Conservation (phyloP, 2,888 invertebrate species). For the Itoplectis maculator region DNA sequence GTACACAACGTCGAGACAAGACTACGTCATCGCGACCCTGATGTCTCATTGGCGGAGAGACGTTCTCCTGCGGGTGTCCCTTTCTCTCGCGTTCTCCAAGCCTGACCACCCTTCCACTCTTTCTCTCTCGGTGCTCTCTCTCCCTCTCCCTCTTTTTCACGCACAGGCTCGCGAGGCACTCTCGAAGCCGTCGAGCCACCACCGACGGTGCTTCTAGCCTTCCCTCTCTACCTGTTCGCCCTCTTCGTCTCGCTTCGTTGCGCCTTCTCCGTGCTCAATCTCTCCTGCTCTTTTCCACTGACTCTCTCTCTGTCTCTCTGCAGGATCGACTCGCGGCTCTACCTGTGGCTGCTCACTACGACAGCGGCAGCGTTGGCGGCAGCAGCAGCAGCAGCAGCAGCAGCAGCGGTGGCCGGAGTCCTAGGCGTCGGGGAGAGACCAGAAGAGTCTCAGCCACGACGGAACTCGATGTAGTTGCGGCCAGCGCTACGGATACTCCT, state of each 20-base stretch:
- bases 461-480: background rate
- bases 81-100: constrained; percentile 34
- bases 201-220: constrained; percentile 30
- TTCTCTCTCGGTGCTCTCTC: constrained; percentile 70
- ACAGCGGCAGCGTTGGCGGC: constrained; percentile 19
- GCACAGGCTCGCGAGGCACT: constrained; percentile 66
- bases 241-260: constrained; percentile 55
- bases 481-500: background rate
- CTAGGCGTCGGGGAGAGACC: background rate
- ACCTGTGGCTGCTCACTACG: constrained; percentile 53
- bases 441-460: background rate
- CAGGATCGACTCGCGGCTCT: constrained; percentile 13
- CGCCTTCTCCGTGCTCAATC: constrained; percentile 21
- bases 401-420: background rate
- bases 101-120: constrained; percentile 67
- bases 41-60: constrained; percentile 78
- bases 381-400: constrained; percentile 13
- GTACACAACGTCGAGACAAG: constrained; percentile 74
- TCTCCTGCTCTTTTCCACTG: constrained; percentile 55
- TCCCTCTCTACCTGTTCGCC: constrained; percentile 36
- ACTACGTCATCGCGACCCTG: constrained; percentile 80
- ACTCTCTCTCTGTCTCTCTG: constrained; percentile 42
- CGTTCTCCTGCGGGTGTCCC: constrained; percentile 68
- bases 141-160: constrained; percentile 44
- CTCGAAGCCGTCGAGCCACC: constrained; percentile 50